Evolutionary conservation across 2,113 vertebrate genomes (phyloP), one percentile per base, ranked within the genome.

Genomic region (Tachysurus fulvidraco): DNA sequence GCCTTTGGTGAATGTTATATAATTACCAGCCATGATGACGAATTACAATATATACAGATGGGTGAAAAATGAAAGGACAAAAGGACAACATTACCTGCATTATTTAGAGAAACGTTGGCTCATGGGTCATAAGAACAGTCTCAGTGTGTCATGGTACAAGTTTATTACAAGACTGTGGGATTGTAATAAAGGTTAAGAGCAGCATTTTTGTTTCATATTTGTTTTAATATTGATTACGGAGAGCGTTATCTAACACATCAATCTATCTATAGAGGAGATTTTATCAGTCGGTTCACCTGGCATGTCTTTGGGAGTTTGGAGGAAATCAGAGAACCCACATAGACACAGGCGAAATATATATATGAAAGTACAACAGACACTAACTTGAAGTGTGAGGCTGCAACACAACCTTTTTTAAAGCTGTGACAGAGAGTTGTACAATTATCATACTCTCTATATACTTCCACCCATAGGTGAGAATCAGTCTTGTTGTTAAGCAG

Each of bases 401-500:
- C 30, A 57, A 57, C n/a, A 0, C 8, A 57, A 36, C 57, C 30
- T 10, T 80, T 36, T 30, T 80, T 41, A 23, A 80, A 59, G 8
- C 54, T 80, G 52, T 57, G 54, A 80, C 30, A 36, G 1, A 23
- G 54, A 80, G 17, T 59, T 54, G 52, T 55, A 55, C 23, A n/a
- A 54, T 79, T 36, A 28, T 79, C 54, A 57, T 79, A 57, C 77
- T 57, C 30, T 50, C 78, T 25, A 25, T 30, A 60, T 41, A 23
- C 23, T 44, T 81, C 57, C 78, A 41, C 21, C 10, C 55, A 60
- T 59, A 81, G 55, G 19, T 80, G 55, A 83, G 81, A 83, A 83
- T 54, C 81, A 54, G 81, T 52, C 52, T 73, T 83, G 83, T 73
- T 69, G 65, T 71, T 85, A 60, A 77, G 59, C 60, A 64, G 44